phyloP scores from a whole-genome alignment of 1,140 invertebrate species.

The Ooceraea biroi region DNA sequence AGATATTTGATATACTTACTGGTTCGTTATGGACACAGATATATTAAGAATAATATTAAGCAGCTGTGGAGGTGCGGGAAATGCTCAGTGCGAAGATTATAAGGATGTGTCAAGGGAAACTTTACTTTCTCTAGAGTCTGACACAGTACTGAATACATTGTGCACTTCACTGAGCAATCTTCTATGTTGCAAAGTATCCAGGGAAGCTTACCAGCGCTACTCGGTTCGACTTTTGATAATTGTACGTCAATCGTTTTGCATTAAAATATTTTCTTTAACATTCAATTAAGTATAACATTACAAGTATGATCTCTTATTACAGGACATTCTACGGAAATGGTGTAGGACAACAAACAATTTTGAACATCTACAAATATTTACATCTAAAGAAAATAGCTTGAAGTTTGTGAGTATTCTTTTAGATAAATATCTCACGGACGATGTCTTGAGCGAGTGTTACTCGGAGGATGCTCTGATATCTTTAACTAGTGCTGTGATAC shows the following conservation, averaged over 20 bases:
- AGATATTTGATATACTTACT: neutral
- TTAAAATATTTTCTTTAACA: conserved; percentile 7
- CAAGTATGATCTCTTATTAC: conserved; percentile 45
- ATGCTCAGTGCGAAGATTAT: conserved; percentile 60
- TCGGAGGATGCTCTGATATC: conserved; percentile 64
- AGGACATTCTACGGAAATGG: conserved; percentile 74
- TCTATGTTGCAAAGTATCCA: conserved; percentile 77
- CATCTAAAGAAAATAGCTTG: conserved; percentile 52
- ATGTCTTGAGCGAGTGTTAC: conserved; percentile 62
- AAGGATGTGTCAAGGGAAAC: conserved; percentile 57
- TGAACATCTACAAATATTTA: conserved; percentile 67
- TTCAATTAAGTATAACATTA: neutral
- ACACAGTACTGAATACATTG: conserved; percentile 65
- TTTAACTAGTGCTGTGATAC: conserved; percentile 69
- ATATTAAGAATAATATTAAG: conserved; percentile 66
- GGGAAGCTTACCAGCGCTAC: conserved; percentile 78
- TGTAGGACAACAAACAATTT: conserved; percentile 54
- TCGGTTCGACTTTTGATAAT: conserved; percentile 76
- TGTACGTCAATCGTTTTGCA: conserved; percentile 69
- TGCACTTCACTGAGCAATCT: conserved; percentile 75
- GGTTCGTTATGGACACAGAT: conserved; percentile 61
- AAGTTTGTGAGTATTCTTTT: conserved; percentile 70
- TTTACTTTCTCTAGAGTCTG: conserved; percentile 57
- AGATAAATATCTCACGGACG: conserved; percentile 74
- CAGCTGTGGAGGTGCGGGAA: conserved; percentile 55